phyloP scores from a whole-genome alignment of 2,888 invertebrate species.

The Podabrus alpinus region DNA sequence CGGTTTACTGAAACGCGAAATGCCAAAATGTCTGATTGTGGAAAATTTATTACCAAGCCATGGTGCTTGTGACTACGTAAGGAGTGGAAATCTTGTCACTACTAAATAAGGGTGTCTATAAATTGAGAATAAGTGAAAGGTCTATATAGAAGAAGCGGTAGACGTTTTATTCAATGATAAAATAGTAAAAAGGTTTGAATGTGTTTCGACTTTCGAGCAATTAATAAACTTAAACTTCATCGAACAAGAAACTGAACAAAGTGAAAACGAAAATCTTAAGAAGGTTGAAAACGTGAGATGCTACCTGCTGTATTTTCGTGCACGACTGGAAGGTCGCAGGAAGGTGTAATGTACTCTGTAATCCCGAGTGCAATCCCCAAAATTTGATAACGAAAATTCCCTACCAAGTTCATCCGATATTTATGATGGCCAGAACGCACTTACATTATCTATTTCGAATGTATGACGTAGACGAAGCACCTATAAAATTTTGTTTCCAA shows the following conservation, averaged over 20 bases:
- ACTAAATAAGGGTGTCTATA: not conserved
- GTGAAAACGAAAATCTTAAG: not conserved
- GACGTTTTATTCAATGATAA: not conserved
- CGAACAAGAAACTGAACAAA: not conserved
- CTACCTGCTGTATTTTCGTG: not conserved
- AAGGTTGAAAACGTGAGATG: not conserved
- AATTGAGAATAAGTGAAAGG: not conserved
- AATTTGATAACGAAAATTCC: not conserved
- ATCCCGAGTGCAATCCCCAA: not conserved
- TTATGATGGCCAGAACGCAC: not conserved
- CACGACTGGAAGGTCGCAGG: not conserved
- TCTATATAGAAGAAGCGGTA: not conserved
- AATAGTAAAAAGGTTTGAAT: not conserved
- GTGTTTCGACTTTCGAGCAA: not conserved
- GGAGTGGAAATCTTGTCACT: not conserved
- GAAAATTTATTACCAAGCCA: not conserved
- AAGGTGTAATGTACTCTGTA: not conserved
- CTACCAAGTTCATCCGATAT: not conserved
- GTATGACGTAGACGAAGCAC: not conserved
- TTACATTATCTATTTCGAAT: not conserved
- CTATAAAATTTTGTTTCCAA: not conserved
- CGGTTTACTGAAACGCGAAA: not conserved
- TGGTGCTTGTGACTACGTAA: not conserved
- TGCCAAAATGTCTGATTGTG: not conserved
- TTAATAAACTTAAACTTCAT: not conserved